These are phyloP conservation scores for Chionodraco myersi DNA, from an alignment of 2,113 vertebrate species.

Conservation along the genomic window DNA sequence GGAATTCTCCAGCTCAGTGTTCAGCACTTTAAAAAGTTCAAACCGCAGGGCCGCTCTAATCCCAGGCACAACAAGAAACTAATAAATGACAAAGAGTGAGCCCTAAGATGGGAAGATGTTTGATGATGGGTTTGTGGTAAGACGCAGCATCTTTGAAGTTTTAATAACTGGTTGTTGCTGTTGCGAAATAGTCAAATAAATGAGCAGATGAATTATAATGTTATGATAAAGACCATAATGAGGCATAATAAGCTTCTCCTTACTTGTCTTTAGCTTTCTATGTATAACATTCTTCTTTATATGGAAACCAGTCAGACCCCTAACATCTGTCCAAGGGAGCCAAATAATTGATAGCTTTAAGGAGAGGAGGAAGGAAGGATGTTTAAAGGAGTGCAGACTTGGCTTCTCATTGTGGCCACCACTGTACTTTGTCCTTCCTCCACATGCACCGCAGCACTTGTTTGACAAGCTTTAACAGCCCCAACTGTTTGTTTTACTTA, in stretches of 20 bases:
- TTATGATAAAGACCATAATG: neutral
- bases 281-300: conserved; percentile 8
- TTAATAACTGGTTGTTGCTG: conserved; percentile 17
- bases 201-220: neutral
- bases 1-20: conserved; percentile 25
- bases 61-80: conserved; percentile 11
- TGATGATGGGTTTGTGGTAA: conserved; percentile 9
- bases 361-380: conserved; percentile 37
- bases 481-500: conserved; percentile 62
- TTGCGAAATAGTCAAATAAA: neutral
- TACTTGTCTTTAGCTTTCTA: neutral
- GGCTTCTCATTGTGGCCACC: conserved; percentile 18
- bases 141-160: conserved; percentile 47
- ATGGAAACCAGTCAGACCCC: conserved; percentile 22
- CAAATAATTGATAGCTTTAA: conserved; percentile 30
- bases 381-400: conserved; percentile 49
- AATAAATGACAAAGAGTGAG: conserved; percentile 41
- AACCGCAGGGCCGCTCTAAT: conserved; percentile 21
- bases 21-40: conserved; percentile 41
- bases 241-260: neutral
- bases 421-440: conserved; percentile 39
- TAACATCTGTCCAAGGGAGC: conserved; percentile 25
- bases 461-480: conserved; percentile 57
- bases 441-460: conserved; percentile 29
- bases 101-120: conserved; percentile 34